These are phyloP conservation scores for Halcyon senegalensis DNA, from an alignment of 2,113 vertebrate genomes.

Conservation along the genomic window DNA sequence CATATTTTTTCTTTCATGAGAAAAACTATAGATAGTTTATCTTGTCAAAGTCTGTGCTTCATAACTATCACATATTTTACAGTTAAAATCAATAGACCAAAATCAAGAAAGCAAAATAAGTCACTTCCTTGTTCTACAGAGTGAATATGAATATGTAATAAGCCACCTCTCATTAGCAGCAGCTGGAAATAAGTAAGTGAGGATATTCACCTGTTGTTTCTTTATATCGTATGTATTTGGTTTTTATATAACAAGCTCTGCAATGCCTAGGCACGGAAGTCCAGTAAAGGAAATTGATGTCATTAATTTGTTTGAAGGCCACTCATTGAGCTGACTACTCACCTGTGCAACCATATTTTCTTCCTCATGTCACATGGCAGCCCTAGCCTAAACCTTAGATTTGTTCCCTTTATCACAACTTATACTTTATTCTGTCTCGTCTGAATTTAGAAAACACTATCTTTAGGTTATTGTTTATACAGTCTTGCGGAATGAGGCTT, in stretches of 20 bases:
- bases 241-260: neutral
- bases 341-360: neutral
- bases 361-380: neutral
- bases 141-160: neutral
- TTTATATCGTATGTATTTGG: neutral
- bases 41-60: neutral
- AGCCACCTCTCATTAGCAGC: neutral
- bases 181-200: neutral
- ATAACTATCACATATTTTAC: neutral
- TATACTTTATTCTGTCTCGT: neutral
- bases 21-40: neutral
- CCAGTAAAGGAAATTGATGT: neutral
- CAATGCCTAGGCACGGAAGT: neutral
- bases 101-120: neutral
- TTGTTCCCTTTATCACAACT: neutral
- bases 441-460: neutral
- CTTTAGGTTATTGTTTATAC: neutral
- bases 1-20: neutral
- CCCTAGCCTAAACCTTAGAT: neutral
- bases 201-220: neutral
- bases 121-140: neutral
- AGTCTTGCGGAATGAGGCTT: neutral
- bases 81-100: neutral
- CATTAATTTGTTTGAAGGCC: neutral
- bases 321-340: neutral